Conservation (phyloP, 2,797 vertebrate species). For the Ceryle rudis region DNA sequence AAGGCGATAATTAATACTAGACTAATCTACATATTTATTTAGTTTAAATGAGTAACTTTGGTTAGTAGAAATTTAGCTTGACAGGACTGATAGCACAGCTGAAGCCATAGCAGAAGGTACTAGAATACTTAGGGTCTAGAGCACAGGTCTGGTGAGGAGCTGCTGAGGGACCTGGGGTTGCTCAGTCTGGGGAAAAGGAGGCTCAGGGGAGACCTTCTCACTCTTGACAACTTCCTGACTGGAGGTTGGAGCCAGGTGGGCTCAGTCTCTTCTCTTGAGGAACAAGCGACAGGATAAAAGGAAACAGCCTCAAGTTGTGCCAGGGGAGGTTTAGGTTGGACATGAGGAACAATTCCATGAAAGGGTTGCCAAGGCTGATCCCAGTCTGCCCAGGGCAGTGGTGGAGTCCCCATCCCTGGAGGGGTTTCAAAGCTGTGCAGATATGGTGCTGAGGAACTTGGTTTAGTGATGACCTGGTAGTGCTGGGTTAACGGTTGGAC, state of each 20-base stretch:
- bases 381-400: not conserved
- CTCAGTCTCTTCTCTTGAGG: not conserved
- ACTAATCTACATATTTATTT: not conserved
- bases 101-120: not conserved
- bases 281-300: not conserved
- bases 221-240: not conserved
- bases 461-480: not conserved
- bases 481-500: not conserved
- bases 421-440: not conserved
- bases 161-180: not conserved
- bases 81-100: not conserved
- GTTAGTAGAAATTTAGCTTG: not conserved
- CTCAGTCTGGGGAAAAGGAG: not conserved
- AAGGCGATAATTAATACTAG: not conserved
- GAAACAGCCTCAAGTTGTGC: not conserved
- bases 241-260: not conserved
- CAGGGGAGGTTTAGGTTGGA: not conserved
- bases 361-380: not conserved
- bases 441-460: not conserved
- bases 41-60: not conserved
- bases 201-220: not conserved
- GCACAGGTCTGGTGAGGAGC: not conserved
- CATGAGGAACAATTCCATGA: not conserved
- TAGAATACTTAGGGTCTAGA: not conserved
- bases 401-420: not conserved